Percentiles rank a stretch among this genome's conserved stretches.
phyloP scores from a whole-genome alignment of 2,113 vertebrate species.

The cattle (Bos taurus) region DNA sequence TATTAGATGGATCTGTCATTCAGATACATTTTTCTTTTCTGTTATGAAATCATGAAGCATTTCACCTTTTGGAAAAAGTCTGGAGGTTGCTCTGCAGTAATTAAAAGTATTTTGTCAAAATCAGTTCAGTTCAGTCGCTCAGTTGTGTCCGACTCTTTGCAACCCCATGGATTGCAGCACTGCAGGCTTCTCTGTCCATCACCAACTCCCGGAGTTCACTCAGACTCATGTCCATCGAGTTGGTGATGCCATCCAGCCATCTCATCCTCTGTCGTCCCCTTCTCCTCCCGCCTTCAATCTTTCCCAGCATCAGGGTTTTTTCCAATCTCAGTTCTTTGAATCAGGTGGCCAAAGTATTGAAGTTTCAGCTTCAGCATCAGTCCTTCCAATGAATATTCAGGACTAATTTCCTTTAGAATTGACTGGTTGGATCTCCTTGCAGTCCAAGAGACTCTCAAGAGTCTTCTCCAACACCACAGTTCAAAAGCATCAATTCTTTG shows the following conservation, averaged over 20 bases:
- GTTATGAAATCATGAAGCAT: not conserved
- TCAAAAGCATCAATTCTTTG: not conserved
- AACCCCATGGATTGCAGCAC: not conserved
- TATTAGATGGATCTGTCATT: not conserved
- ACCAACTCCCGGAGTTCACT: not conserved
- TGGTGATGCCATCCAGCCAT: not conserved
- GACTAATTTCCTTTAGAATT: not conserved
- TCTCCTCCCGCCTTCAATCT: not conserved
- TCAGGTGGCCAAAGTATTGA: not conserved
- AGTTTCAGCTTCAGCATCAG: not conserved
- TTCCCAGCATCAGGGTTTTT: not conserved
- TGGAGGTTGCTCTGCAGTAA: not conserved
- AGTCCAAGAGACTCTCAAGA: not conserved
- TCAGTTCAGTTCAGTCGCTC: not conserved
- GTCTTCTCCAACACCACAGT: not conserved
- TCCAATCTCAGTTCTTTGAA: not conserved
- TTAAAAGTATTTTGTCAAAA: conserved; percentile 20
- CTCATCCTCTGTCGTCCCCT: not conserved
- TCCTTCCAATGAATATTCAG: not conserved
- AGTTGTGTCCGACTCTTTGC: not conserved
- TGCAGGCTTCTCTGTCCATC: not conserved
- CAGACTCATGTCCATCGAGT: not conserved
- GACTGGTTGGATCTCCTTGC: not conserved
- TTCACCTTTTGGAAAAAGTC: conserved; percentile 20
- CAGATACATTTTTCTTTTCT: conserved; percentile 8